Percentiles rank a stretch among this genome's conserved stretches.
Evolutionary conservation across 2,888 invertebrate genomes (phyloP).

Genomic region (Molorchus minor): DNA sequence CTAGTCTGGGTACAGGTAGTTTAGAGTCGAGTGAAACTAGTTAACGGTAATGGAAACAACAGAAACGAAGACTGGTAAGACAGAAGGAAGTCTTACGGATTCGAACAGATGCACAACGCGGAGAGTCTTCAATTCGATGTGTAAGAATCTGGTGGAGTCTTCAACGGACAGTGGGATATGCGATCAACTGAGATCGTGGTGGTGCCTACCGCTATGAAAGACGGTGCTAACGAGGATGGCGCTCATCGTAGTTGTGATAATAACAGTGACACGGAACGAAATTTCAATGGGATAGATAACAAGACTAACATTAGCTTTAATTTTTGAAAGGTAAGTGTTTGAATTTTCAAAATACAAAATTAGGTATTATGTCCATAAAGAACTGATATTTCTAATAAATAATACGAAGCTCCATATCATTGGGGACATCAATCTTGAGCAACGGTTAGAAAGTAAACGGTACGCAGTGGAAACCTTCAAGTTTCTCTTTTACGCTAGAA

Average conservation of each 20-base stretch:
- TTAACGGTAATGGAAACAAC: slow-evolving; percentile 51
- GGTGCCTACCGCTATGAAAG: slow-evolving; percentile 44
- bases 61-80: slow-evolving; percentile 75
- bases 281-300: slow-evolving; percentile 31
- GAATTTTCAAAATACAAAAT: neutral
- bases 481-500: too few species aligned
- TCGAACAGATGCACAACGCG: slow-evolving; percentile 65
- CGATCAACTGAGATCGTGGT: slow-evolving; percentile 73
- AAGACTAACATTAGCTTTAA: slow-evolving; percentile 32
- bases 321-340: slow-evolving; percentile 40
- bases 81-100: slow-evolving; percentile 81
- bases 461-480: too few species aligned
- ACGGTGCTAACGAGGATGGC: slow-evolving; percentile 27
- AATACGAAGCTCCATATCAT: neutral
- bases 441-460: too few species aligned
- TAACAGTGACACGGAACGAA: slow-evolving; percentile 41
- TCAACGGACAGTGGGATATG: slow-evolving; percentile 82
- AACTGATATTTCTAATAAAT: neutral
- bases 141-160: slow-evolving; percentile 72
- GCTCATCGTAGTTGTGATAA: slow-evolving; percentile 38
- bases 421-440: too few species aligned
- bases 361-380: neutral
- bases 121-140: slow-evolving; percentile 54
- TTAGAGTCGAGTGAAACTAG: slow-evolving; percentile 62
- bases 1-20: slow-evolving; percentile 61